A percentile compares a stretch with the other conserved stretches of the same genome.
phyloP scores from a whole-genome alignment of 2,797 vertebrate species.

The Pseudochaenichthys georgianus region DNA sequence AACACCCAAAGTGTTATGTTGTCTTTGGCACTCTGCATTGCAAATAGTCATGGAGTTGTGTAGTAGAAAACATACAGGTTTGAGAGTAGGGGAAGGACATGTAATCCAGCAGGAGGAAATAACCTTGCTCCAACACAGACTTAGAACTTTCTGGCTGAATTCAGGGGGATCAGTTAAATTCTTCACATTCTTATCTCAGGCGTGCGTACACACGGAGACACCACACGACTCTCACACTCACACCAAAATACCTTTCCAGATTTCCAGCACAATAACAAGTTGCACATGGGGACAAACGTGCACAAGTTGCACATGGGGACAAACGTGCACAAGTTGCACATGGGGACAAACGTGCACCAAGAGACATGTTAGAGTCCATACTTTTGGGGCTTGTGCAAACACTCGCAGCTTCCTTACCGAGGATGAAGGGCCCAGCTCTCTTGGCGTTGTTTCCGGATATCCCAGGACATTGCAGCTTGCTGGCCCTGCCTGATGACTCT shows the following conservation, averaged over 20 bases:
- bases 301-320: background rate
- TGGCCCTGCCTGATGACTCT: constrained; percentile 92
- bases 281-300: constrained; percentile 4
- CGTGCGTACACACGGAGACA: constrained; percentile 46
- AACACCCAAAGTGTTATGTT: constrained; percentile 71
- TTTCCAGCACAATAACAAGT: constrained; percentile 9
- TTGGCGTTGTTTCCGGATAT: constrained; percentile 97
- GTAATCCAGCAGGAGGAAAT: constrained; percentile 41
- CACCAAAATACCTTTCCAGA: constrained; percentile 12
- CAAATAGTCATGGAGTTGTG: constrained; percentile 44
- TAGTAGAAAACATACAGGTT: constrained; percentile 29
- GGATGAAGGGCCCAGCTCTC: constrained; percentile 96
- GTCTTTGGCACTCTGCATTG: constrained; percentile 66
- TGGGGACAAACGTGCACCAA: constrained; percentile 5
- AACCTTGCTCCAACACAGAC: constrained; percentile 38
- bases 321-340: constrained; percentile 2
- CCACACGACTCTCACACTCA: constrained; percentile 25
- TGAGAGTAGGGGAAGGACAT: constrained; percentile 16
- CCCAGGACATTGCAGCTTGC: constrained; percentile 93
- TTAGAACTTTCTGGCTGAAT: constrained; percentile 55
- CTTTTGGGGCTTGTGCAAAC: constrained; percentile 6
- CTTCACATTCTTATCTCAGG: constrained; percentile 80
- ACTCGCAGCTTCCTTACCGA: constrained; percentile 86
- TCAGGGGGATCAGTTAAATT: constrained; percentile 76
- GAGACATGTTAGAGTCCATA: background rate